Conservation (phyloP, 2,888 invertebrate genomes). For the Argyresthia goedartella region DNA sequence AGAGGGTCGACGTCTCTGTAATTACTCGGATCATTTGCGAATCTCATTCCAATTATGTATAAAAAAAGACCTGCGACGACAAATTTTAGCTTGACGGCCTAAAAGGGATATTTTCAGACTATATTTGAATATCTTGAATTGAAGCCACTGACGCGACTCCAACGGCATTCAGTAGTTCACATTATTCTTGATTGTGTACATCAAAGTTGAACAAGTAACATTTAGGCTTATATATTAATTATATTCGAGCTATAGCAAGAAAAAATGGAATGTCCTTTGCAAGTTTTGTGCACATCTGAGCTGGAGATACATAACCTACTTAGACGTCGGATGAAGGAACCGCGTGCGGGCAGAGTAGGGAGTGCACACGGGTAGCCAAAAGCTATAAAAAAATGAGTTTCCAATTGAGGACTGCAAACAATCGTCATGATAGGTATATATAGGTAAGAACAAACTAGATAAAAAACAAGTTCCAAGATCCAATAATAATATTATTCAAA, state of each 20-base stretch:
- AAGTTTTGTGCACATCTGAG: too few species aligned
- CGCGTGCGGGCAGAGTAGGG: too few species aligned
- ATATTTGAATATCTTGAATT: not conserved
- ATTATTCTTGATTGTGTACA: too few species aligned
- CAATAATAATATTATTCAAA: not conserved
- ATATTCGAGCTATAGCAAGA: too few species aligned
- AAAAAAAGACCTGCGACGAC: slow-evolving; percentile 42
- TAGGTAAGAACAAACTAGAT: not conserved
- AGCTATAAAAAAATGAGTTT: too few species aligned
- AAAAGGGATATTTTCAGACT: not conserved
- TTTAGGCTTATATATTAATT: too few species aligned
- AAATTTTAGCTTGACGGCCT: slow-evolving; percentile 5
- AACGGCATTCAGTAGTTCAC: too few species aligned
- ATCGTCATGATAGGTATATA: not conserved
- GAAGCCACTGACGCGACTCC: slow-evolving; percentile 16
- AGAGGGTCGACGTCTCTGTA: slow-evolving; percentile 66
- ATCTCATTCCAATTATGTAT: slow-evolving; percentile 60
- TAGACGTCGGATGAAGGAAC: too few species aligned
- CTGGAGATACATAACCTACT: too few species aligned
- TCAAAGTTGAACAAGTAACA: too few species aligned
- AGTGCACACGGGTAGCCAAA: too few species aligned
- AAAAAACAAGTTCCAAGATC: not conserved
- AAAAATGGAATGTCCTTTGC: too few species aligned
- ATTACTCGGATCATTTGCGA: slow-evolving; percentile 66
- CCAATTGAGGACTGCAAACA: slow-evolving; percentile 6